A percentile compares a stretch with the other conserved stretches of the same genome.
Evolutionary conservation across 2,797 vertebrate species (phyloP).

Genomic region (Pangasius mekongensis): DNA sequence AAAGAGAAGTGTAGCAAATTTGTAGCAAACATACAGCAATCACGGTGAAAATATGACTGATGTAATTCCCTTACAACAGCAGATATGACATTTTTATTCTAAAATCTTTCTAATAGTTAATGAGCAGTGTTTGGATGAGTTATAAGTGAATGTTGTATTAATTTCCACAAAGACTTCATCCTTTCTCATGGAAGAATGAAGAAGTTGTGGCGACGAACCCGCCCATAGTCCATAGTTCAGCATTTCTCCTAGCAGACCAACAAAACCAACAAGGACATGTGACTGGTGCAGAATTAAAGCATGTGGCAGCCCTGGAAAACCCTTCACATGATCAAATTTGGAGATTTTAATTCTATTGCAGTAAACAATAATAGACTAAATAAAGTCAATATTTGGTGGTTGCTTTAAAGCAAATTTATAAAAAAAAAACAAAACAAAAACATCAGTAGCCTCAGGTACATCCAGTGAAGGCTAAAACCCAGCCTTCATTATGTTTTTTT

Average conservation of each 20-base stretch:
- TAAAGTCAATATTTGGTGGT: background rate
- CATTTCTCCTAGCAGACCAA: constrained; percentile 13
- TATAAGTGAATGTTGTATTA: background rate
- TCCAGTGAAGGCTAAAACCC: no score
- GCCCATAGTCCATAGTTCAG: background rate
- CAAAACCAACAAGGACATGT: constrained; percentile 9
- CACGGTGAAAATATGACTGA: background rate
- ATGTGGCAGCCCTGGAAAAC: background rate
- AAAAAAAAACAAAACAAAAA: no score
- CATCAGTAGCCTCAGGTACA: no score
- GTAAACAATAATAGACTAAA: background rate
- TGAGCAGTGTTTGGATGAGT: background rate
- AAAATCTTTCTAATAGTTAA: background rate
- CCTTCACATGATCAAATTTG: background rate
- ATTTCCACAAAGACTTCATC: background rate
- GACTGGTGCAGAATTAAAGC: background rate
- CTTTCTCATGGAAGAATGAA: constrained; percentile 1
- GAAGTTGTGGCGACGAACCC: background rate
- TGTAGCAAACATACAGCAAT: background rate
- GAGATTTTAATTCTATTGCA: no score
- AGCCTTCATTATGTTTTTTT: background rate
- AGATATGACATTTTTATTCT: background rate
- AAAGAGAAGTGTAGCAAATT: background rate
- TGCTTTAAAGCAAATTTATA: no score
- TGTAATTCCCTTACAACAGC: background rate